Evolutionary conservation across 2,113 vertebrate genomes (phyloP).

Genomic region (Rhinolophus sinicus): DNA sequence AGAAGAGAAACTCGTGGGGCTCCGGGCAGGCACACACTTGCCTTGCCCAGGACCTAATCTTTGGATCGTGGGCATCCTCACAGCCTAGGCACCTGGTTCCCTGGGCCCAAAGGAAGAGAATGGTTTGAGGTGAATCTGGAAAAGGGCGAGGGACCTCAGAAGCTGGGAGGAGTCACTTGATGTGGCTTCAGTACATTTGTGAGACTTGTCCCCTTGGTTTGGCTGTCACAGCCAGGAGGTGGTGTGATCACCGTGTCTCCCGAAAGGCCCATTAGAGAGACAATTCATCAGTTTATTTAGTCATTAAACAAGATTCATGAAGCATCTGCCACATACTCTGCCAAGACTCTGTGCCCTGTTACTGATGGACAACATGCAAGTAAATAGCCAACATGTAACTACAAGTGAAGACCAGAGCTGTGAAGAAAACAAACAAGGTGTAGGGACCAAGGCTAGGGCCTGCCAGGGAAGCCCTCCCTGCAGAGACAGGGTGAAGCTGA

Average conservation of each 20-base stretch:
- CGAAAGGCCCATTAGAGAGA: neutral
- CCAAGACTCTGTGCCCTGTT: neutral
- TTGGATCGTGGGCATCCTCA: neutral
- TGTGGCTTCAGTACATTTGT: neutral
- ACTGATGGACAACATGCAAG: neutral
- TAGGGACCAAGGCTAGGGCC: no score
- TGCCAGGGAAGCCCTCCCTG: neutral
- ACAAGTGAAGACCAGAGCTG: neutral
- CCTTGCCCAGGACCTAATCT: neutral
- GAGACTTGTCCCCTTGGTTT: neutral
- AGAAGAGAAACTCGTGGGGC: neutral
- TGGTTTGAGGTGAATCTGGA: neutral
- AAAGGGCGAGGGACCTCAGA: neutral
- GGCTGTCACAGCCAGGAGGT: no score
- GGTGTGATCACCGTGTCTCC: neutral
- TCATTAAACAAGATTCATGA: neutral
- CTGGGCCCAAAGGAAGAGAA: neutral
- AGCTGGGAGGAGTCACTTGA: neutral
- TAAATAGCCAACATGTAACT: neutral
- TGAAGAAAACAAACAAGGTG: neutral
- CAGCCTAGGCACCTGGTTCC: neutral
- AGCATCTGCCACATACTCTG: neutral
- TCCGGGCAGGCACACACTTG: neutral
- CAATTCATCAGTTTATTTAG: no score
- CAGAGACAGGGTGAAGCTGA: neutral